phyloP scores from a whole-genome alignment of 2,888 invertebrate species.

The Acleris cristana region DNA sequence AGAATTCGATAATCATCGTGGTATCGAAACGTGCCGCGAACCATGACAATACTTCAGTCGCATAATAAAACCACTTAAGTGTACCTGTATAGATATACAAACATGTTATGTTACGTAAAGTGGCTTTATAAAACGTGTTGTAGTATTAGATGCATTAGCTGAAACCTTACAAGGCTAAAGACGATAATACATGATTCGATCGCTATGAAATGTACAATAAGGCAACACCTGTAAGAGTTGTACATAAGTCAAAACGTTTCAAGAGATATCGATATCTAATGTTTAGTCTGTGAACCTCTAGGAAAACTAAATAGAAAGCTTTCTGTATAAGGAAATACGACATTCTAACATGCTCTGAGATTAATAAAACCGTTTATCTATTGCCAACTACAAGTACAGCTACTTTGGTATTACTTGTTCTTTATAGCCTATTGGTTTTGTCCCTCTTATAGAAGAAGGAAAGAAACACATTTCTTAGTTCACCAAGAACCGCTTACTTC shows the following conservation, averaged over 20 bases:
- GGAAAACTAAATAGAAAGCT: conserved; percentile 21
- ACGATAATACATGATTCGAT: conserved; percentile 13
- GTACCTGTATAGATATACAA: background rate
- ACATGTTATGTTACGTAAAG: conserved; percentile 3
- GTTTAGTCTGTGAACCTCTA: background rate
- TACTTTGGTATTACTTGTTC: too few relatives aligned
- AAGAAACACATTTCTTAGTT: too few relatives aligned
- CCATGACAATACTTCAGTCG: conserved; percentile 6
- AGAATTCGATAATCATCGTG: conserved; percentile 19
- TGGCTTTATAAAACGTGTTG: conserved; percentile 14
- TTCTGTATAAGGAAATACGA: conserved; percentile 17
- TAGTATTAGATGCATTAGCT: conserved; percentile 12
- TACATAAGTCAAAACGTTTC: background rate
- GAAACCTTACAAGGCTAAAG: conserved; percentile 23
- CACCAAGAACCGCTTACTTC: too few relatives aligned
- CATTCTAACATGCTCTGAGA: conserved; percentile 3
- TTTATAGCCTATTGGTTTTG: too few relatives aligned
- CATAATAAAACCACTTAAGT: conserved; percentile 14
- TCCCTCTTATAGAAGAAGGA: too few relatives aligned
- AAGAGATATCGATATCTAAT: conserved; percentile 11
- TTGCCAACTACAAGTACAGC: background rate
- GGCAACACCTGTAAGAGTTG: background rate
- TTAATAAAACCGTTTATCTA: background rate
- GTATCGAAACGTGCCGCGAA: conserved; percentile 1
- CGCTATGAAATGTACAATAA: background rate